These are phyloP conservation scores for Ptychoptera albimana DNA, from an alignment of 2,888 invertebrate genomes.

Conservation along the genomic window DNA sequence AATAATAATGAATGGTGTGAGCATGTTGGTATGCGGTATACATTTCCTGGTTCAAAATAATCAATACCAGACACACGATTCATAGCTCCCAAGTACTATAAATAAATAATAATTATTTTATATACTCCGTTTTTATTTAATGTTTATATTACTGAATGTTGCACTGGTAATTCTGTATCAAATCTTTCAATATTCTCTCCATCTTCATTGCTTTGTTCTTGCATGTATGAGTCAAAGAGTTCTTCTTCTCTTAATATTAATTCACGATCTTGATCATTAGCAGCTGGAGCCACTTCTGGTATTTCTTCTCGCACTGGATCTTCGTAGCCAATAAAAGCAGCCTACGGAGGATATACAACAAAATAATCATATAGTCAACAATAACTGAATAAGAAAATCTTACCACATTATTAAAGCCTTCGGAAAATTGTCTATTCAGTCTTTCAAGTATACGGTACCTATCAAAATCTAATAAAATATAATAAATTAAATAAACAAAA, in stretches of 20 bases:
- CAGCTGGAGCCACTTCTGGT: neutral
- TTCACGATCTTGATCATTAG: neutral
- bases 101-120: neutral
- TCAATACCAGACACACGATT: slow-evolving; percentile 48
- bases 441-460: too few relatives aligned
- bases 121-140: neutral
- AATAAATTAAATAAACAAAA: too few relatives aligned
- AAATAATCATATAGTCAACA: too few relatives aligned
- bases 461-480: too few relatives aligned
- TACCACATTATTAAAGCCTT: too few relatives aligned
- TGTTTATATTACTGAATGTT: slow-evolving; percentile 35
- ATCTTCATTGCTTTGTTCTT: slow-evolving; percentile 4
- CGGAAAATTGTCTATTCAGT: too few relatives aligned
- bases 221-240: neutral
- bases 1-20: slow-evolving; percentile 46
- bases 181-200: slow-evolving; percentile 19
- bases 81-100: slow-evolving; percentile 28
- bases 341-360: too few relatives aligned
- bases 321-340: too few relatives aligned
- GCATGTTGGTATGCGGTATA: slow-evolving; percentile 39
- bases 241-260: slow-evolving; percentile 5
- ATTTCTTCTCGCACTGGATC: neutral
- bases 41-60: slow-evolving; percentile 38
- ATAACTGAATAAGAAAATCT: too few relatives aligned
- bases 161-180: slow-evolving; percentile 37